These are phyloP conservation scores for Podilymbus podiceps DNA, from an alignment of 2,113 vertebrate species.

Conservation along the genomic window DNA sequence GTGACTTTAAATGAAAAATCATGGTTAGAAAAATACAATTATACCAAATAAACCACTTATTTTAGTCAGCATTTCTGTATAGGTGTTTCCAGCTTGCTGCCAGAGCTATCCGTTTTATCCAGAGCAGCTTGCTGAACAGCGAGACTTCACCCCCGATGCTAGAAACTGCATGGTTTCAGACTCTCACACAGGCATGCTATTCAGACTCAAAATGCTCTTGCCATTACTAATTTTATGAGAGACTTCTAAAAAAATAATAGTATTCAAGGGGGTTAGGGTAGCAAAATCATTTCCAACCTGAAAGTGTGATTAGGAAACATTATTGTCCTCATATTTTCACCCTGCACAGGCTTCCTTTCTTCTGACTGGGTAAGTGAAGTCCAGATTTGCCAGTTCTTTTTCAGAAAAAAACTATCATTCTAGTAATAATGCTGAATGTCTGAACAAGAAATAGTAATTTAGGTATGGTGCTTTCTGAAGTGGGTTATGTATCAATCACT, in stretches of 20 bases:
- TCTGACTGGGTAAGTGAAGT: background rate
- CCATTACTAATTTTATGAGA: background rate
- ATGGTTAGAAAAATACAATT: background rate
- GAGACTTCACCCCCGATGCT: conserved; percentile 4
- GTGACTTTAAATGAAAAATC: background rate
- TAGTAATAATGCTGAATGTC: background rate
- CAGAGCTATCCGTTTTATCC: background rate
- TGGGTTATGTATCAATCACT: background rate
- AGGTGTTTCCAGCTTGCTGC: background rate
- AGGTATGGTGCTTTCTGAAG: background rate
- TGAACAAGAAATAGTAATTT: background rate
- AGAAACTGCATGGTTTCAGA: background rate
- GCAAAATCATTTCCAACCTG: background rate
- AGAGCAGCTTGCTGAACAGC: conserved; percentile 12
- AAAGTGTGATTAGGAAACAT: background rate
- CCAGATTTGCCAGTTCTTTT: background rate
- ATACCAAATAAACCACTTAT: background rate
- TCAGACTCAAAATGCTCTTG: background rate
- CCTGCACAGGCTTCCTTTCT: background rate
- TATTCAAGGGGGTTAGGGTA: background rate
- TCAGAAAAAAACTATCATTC: background rate
- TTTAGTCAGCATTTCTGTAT: background rate
- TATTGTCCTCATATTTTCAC: background rate
- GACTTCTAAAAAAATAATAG: background rate
- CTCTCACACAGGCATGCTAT: background rate